A percentile compares a stretch with the other conserved stretches of the same genome.
Evolutionary conservation across 2,113 vertebrate species (phyloP).

Genomic region (Merops nubicus): DNA sequence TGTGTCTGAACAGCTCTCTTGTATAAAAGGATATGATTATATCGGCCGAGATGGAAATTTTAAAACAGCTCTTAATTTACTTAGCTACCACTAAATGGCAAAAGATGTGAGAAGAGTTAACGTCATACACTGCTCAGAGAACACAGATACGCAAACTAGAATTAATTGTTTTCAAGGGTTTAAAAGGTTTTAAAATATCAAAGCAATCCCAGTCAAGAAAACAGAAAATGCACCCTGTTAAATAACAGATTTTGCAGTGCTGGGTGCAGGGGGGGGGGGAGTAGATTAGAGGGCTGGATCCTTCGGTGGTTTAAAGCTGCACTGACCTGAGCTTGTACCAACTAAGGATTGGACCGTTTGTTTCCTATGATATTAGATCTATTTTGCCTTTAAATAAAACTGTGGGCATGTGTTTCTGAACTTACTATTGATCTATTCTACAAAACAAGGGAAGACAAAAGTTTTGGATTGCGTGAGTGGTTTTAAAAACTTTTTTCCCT

Average conservation of each 20-base stretch:
- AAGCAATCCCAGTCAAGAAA: background rate
- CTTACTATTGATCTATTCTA: background rate
- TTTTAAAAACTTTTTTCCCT: background rate
- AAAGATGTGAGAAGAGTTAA: background rate
- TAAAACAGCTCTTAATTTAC: background rate
- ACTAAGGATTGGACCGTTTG: background rate
- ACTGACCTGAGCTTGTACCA: background rate
- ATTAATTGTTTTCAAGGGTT: background rate
- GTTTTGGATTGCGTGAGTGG: background rate
- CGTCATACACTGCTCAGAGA: background rate
- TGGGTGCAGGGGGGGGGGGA: background rate
- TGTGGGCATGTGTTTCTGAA: background rate
- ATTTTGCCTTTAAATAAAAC: constrained; percentile 29
- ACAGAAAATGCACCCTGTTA: background rate
- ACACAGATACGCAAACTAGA: background rate
- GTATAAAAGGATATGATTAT: background rate
- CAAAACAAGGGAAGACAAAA: background rate
- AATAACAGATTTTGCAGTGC: background rate
- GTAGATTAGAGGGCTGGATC: background rate
- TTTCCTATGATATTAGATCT: background rate
- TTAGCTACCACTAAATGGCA: background rate
- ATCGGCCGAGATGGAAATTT: background rate
- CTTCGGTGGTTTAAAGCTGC: background rate
- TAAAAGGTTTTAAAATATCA: background rate
- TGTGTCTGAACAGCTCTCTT: background rate